phyloP scores from a whole-genome alignment of 2,113 vertebrate genomes.

The Puma concolor region DNA sequence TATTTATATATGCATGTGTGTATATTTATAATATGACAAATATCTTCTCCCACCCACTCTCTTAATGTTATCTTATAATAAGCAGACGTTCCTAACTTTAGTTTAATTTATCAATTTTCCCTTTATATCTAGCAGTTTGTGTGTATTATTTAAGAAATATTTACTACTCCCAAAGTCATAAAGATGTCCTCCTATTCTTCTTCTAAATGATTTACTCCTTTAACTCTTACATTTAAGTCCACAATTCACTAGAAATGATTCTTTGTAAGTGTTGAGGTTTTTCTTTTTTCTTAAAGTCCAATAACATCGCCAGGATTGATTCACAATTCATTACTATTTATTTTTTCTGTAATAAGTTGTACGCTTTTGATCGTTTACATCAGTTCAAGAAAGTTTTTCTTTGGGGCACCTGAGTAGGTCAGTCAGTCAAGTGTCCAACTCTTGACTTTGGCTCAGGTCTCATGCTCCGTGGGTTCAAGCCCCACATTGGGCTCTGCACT shows the following conservation, averaged over 20 bases:
- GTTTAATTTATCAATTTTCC: background rate
- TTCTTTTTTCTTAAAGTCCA: background rate
- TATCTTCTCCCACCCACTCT: background rate
- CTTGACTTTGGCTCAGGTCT: too few relatives aligned
- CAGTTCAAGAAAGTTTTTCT: background rate
- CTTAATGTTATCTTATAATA: background rate
- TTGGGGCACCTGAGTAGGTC: too few relatives aligned
- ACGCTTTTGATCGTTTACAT: background rate
- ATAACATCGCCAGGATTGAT: background rate
- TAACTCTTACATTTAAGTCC: background rate
- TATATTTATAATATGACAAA: background rate
- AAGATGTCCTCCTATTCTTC: background rate
- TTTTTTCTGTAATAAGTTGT: background rate
- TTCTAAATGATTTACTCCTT: background rate
- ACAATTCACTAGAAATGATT: background rate
- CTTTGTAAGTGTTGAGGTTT: background rate
- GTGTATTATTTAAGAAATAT: background rate
- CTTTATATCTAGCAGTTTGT: background rate
- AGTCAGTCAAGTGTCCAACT: too few relatives aligned
- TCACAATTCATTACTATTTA: background rate
- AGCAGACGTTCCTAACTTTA: background rate
- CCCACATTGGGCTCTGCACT: too few relatives aligned
- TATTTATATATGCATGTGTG: background rate
- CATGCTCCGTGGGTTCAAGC: too few relatives aligned
- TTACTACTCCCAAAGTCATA: background rate